Evolutionary conservation across 2,888 invertebrate species (phyloP).

Genomic region (Proisotoma minuta): DNA sequence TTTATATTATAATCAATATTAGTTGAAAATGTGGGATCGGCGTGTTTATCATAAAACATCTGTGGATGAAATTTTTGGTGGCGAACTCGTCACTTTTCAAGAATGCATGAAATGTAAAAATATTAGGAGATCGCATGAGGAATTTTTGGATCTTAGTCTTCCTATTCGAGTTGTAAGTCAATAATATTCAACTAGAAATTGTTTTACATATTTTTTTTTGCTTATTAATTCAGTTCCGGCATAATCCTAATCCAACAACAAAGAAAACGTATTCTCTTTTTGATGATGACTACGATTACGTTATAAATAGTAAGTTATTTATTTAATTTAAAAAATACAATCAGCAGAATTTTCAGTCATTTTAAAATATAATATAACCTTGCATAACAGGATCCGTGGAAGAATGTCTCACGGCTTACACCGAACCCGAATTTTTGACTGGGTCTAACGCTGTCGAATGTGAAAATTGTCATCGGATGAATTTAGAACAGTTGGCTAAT

Average conservation of each 20-base stretch:
- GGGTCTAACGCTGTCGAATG: constrained; percentile 92
- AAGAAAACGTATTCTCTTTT: constrained; percentile 32
- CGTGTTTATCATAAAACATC: constrained; percentile 52
- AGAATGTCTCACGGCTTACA: constrained; percentile 89
- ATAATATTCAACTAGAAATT: neutral
- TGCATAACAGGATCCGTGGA: constrained; percentile 58
- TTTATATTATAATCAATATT: constrained; percentile 7
- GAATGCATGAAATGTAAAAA: constrained; percentile 85
- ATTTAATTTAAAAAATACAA: constrained; percentile 17
- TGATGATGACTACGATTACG: constrained; percentile 46
- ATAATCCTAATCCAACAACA: constrained; percentile 57
- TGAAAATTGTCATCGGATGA: constrained; percentile 63
- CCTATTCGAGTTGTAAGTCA: constrained; percentile 62
- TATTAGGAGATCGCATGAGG: constrained; percentile 80
- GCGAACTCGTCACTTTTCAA: constrained; percentile 80
- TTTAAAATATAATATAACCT: neutral
- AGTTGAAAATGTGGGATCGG: constrained; percentile 46
- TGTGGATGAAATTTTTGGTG: constrained; percentile 85
- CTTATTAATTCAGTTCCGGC: constrained; percentile 17
- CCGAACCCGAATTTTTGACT: constrained; percentile 80
- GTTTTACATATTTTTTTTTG: neutral
- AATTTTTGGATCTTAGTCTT: constrained; percentile 89
- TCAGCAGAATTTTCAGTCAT: too few relatives aligned
- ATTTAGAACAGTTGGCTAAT: constrained; percentile 50
- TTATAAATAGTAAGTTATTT: constrained; percentile 46